Evolutionary conservation across 2,113 vertebrate genomes (phyloP), one percentile per base, ranked within the genome.

Genomic region (Xiphophorus couchianus): DNA sequence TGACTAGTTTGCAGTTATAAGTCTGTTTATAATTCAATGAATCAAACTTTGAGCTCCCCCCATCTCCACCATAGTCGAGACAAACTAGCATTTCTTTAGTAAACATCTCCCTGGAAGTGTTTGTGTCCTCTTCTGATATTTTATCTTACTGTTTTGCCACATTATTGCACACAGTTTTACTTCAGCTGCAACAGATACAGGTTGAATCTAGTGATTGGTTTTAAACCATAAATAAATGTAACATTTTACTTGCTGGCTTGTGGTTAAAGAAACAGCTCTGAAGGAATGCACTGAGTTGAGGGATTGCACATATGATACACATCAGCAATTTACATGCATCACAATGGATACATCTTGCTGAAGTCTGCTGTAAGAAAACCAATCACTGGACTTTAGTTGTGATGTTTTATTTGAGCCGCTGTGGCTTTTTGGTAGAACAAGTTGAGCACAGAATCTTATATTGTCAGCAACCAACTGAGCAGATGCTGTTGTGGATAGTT

Each of bases 1-100:
- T 77, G 42, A 39, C 61, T 68, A 10, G 17, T 83, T 88, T 73
- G 85, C 77, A 84, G 63, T 88, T 86, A 71, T 73, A 77, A 82
- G 73, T 70, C 4, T 62, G n/a, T 7, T 35, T n/a, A 25, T 28
- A 73, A 74, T 65, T 61, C 73, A 76, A 65, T 82, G 31, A 82
- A 77, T 83, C 60, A 83, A 89, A 73, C 79, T 79, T 70, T 77
- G 51, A 77, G 73, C 71, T 11, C 35, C 35, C 63, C 65, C 81
- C 66, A 0, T 77, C 42, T 11, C 54, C 80, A 66, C 37, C 31
- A 48, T 72, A 44, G 2, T 67, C 28, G 48, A 37, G 51, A 83
- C 54, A 65, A 30, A 83, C 75, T 69, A 71, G 11, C 76, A 73
- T 42, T 42, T 9, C 58, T 73, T 69, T 37, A 39, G 77, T 76